These are phyloP conservation scores for Mormyrus iriodes DNA, from an alignment of 2,113 vertebrate species.

Conservation along the genomic window DNA sequence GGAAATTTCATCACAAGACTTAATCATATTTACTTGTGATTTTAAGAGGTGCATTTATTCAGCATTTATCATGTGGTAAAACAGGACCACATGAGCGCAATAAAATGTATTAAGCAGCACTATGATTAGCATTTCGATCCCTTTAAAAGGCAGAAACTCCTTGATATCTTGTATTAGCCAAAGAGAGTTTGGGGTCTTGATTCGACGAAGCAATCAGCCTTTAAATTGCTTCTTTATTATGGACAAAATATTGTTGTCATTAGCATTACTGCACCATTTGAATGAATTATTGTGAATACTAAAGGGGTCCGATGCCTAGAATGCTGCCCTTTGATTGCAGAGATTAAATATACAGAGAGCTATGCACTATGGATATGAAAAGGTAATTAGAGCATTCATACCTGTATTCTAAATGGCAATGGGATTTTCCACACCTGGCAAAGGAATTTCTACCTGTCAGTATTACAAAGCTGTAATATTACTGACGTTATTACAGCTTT, in stretches of 20 bases:
- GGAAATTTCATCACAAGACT: not conserved
- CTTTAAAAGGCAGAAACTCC: not conserved
- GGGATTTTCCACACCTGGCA: not conserved
- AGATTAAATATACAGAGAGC: not conserved
- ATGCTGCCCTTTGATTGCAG: not conserved
- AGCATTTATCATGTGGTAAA: not conserved
- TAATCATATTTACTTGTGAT: not conserved
- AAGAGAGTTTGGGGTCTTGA: not conserved
- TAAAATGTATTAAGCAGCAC: not conserved
- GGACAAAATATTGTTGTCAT: not conserved
- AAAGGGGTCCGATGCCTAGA: not conserved
- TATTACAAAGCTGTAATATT: not conserved
- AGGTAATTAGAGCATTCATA: not conserved
- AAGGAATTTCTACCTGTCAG: not conserved
- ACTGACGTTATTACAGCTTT: not conserved
- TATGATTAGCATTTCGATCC: not conserved
- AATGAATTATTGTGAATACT: not conserved
- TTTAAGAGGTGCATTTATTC: not conserved
- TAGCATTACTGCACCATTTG: not conserved
- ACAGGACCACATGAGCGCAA: not conserved
- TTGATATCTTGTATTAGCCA: not conserved
- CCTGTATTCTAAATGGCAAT: not conserved
- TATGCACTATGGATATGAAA: not conserved
- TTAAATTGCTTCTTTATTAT: constrained; percentile 5
- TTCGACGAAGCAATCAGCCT: not conserved